Conservation (phyloP, 2,113 vertebrate genomes). For the Bubo scandiacus region DNA sequence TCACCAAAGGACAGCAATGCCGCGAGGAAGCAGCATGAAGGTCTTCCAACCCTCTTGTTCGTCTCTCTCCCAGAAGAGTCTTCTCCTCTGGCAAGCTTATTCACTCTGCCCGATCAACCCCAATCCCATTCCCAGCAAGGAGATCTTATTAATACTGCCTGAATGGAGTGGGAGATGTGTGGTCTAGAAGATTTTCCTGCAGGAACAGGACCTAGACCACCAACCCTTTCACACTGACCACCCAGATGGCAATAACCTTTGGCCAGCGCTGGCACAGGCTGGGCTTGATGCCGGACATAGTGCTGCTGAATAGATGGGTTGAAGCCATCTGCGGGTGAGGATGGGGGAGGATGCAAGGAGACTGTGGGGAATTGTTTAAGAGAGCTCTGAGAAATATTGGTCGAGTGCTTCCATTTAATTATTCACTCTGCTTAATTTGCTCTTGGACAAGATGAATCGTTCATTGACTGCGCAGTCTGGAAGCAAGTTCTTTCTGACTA, state of each 20-base stretch:
- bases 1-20: background rate
- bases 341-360: conserved; percentile 4
- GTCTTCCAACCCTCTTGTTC: background rate
- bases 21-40: rapidly evolving
- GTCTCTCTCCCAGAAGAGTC: background rate
- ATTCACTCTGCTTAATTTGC: conserved; percentile 67
- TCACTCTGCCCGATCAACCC: background rate
- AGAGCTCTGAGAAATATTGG: conserved; percentile 52
- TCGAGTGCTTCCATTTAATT: conserved; percentile 63
- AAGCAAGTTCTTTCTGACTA: conserved; percentile 54
- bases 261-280: background rate
- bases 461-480: conserved; percentile 42
- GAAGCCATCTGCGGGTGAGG: background rate
- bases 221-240: conserved; percentile 12
- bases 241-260: conserved; percentile 32
- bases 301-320: background rate
- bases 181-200: background rate
- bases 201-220: conserved; percentile 2
- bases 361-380: conserved; percentile 41
- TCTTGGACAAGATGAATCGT: conserved; percentile 59
- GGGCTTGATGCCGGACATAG: background rate
- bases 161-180: background rate
- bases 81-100: background rate
- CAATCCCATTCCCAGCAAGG: background rate
- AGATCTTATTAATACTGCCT: background rate